Evolutionary conservation across 2,797 vertebrate genomes (phyloP), one percentile per base, ranked within the genome.

Genomic region (Hirundo rustica): DNA sequence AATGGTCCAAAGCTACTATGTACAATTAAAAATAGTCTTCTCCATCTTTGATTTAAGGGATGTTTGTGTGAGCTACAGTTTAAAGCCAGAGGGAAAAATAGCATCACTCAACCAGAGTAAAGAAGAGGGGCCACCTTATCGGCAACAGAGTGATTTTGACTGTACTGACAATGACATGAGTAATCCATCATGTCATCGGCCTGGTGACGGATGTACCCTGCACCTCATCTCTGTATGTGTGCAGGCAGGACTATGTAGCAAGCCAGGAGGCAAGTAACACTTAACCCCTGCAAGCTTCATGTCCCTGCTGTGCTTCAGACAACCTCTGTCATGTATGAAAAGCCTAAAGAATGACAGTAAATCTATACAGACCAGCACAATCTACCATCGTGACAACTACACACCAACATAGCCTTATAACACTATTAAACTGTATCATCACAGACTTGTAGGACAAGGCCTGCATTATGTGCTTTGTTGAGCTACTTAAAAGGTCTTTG

Each of bases 111-210:
- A 89, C 57, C 72, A 54, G 89, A 95, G 94, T 88, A 79, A 98
- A 96, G 97, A 93, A 96, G 97, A 94, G 81, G 87, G 95, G 88
- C 96, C 97, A 97, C 96, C 97, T 98, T 98, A 98, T 98, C 98
- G 67, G 97, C 78, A 96, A 97, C 95, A 87, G 97, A 98, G 97
- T 98, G 98, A 98, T 97, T 98, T 97, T 98, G 98, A 98, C 97
- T 97, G 96, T 96, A 97, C 97, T 97, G 98, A 98, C 98, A 98
- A 97, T 98, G 98, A 98, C 98, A 98, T 78, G 84, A 96, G 97
- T 98, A 97, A 98, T 98, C 98, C 98, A 98, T 98, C 98, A 98
- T 98, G 98, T 98, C 98, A 98, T 98, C 98, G 96, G 97, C 95
- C 88, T 54, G 18, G 92, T 97, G 97, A 98, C 95, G 96, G 98